These are phyloP conservation scores for Cephus spinipes DNA, from an alignment of 2,888 invertebrate genomes.

Conservation along the genomic window DNA sequence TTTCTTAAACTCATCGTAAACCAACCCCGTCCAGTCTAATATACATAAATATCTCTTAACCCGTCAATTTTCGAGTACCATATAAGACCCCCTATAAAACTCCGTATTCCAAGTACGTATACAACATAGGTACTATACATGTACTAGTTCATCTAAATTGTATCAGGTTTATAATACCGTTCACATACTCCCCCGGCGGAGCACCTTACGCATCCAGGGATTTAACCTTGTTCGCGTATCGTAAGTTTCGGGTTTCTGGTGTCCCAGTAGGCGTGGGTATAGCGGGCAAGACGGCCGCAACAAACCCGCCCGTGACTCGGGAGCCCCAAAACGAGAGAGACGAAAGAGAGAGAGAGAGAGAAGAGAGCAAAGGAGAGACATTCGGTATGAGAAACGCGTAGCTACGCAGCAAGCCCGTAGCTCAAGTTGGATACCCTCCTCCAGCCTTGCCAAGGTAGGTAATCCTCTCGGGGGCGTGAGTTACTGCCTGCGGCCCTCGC, in stretches of 20 bases:
- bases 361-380: conserved; percentile 48
- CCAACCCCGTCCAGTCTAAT: background rate
- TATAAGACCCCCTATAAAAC: background rate
- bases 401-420: conserved; percentile 66
- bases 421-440: conserved; percentile 61
- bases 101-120: background rate
- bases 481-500: conserved; percentile 52
- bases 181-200: background rate
- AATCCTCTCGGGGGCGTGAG: conserved; percentile 68
- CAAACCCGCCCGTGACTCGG: conserved; percentile 51
- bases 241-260: conserved; percentile 54
- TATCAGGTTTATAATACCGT: background rate
- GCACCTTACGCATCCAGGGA: background rate
- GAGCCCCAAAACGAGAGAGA: conserved; percentile 22
- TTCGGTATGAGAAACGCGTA: conserved; percentile 67
- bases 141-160: background rate
- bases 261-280: conserved; percentile 19
- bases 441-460: conserved; percentile 62
- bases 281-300: conserved; percentile 36
- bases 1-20: background rate
- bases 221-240: conserved; percentile 53
- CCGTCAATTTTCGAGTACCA: background rate
- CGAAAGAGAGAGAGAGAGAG: conserved; percentile 28
- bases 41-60: background rate
- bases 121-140: background rate